Conservation (phyloP, 2,113 vertebrate genomes). For the Eublepharis macularius region DNA sequence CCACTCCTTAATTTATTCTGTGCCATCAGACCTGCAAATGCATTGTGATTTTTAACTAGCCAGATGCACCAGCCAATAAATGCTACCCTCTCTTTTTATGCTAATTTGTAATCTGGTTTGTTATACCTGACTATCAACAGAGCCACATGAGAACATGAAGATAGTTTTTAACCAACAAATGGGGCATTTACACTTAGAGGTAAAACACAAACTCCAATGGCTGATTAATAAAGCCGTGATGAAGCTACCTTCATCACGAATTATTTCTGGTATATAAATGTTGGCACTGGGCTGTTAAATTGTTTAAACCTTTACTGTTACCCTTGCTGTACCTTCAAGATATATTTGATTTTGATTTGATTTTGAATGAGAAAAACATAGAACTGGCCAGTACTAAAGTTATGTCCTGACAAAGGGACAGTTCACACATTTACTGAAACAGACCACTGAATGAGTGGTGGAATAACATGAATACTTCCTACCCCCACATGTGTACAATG, state of each 20-base stretch:
- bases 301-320: background rate
- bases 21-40: slow-evolving; percentile 15
- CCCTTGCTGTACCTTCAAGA: background rate
- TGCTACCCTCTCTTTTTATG: slow-evolving; percentile 12
- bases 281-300: background rate
- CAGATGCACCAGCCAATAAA: slow-evolving; percentile 27
- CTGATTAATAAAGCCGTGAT: slow-evolving; percentile 21
- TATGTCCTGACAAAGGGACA: background rate
- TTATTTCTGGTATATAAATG: background rate
- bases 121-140: slow-evolving; percentile 8
- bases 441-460: background rate
- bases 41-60: slow-evolving; percentile 23
- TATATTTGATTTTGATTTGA: background rate
- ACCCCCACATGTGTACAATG: background rate
- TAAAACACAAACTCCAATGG: background rate
- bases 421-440: background rate
- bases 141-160: background rate
- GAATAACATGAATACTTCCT: background rate
- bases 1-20: slow-evolving; percentile 15
- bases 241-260: background rate
- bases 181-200: slow-evolving; percentile 4
- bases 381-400: background rate
- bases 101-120: slow-evolving; percentile 16
- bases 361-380: background rate
- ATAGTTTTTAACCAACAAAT: slow-evolving; percentile 9